These are phyloP conservation scores for Trissoscelio sp. DNA, from an alignment of 2,888 invertebrate genomes.

Conservation along the genomic window DNA sequence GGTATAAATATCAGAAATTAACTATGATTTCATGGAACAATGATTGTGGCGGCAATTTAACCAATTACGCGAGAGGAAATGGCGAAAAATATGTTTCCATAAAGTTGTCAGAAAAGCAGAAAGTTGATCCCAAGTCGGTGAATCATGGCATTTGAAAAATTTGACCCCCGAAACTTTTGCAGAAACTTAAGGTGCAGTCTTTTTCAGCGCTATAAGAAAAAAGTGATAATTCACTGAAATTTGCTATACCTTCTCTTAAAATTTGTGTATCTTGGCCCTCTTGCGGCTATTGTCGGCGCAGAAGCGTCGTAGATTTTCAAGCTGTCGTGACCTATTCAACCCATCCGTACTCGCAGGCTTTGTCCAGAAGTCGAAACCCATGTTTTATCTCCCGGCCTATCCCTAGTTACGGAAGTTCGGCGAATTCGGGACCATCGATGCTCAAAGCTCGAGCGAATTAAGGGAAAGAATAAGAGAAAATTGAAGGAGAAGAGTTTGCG, in stretches of 20 bases:
- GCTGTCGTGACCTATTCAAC: conserved; percentile 67
- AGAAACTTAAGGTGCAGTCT: neutral
- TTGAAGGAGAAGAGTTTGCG: conserved; percentile 40
- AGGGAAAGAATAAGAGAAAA: conserved; percentile 33
- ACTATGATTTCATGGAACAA: conserved; percentile 15
- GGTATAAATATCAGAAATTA: conserved; percentile 18
- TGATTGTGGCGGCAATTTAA: neutral
- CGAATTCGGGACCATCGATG: conserved; percentile 34
- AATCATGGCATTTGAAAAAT: neutral
- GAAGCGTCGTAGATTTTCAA: conserved; percentile 70
- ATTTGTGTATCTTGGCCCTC: conserved; percentile 52
- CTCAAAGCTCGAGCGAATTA: conserved; percentile 36
- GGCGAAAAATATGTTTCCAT: conserved; percentile 9
- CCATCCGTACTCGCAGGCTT: conserved; percentile 67
- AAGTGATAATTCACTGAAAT: conserved; percentile 68
- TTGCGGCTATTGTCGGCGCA: conserved; percentile 30
- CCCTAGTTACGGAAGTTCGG: conserved; percentile 72
- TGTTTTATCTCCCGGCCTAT: conserved; percentile 75
- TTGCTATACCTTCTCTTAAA: conserved; percentile 68
- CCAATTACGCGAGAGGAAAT: neutral
- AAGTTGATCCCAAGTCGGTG: neutral
- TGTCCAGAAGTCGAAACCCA: conserved; percentile 76
- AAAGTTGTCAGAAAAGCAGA: conserved; percentile 1
- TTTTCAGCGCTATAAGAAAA: neutral
- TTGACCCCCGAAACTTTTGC: neutral